Conservation (phyloP, 2,797 vertebrate genomes). For the Anisognathus igniventris region DNA sequence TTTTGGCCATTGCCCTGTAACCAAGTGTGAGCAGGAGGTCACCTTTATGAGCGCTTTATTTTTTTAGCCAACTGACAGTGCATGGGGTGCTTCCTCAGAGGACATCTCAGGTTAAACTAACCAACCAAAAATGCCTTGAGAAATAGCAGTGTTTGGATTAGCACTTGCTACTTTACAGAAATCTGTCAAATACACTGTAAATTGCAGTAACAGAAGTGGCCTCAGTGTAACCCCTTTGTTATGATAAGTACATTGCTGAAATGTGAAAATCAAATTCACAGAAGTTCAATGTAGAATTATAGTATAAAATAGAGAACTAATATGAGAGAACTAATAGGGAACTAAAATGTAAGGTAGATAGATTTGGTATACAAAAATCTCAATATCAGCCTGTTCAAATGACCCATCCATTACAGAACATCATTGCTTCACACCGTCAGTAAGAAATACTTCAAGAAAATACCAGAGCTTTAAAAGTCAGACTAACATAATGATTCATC, state of each 20-base stretch:
- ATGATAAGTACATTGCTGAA: neutral
- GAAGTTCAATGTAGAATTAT: neutral
- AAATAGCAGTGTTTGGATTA: neutral
- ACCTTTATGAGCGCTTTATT: neutral
- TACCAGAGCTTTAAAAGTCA: neutral
- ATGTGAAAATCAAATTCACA: neutral
- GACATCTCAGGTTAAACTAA: neutral
- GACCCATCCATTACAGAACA: neutral
- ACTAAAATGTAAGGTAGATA: neutral
- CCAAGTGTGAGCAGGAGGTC: neutral
- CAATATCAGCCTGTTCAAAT: neutral
- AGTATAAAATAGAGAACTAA: neutral
- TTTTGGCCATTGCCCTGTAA: neutral
- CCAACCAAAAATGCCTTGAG: neutral
- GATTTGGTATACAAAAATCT: neutral
- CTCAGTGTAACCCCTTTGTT: neutral
- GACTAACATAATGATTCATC: neutral
- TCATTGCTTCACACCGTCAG: fast-evolving
- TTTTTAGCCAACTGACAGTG: neutral
- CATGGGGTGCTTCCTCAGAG: neutral
- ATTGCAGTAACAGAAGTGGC: neutral
- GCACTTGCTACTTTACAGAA: neutral
- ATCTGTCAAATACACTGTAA: neutral
- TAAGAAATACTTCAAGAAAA: neutral
- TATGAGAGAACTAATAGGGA: neutral